These are phyloP conservation scores for Hirudinaria manillensis DNA, from an alignment of 2,888 invertebrate species.

Conservation along the genomic window DNA sequence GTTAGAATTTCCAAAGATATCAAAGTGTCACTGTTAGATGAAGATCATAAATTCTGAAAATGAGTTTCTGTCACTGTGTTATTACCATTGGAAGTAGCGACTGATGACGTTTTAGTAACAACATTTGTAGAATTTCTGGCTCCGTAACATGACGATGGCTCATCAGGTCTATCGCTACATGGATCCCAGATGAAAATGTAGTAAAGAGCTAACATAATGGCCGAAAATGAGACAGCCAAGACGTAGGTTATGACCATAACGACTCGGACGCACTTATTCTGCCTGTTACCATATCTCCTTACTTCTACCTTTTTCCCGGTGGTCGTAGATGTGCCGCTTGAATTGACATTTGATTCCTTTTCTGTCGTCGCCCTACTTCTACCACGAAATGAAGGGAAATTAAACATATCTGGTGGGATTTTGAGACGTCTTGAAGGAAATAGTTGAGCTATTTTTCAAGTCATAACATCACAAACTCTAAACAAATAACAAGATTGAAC, in stretches of 20 bases:
- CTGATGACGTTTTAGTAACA: neutral
- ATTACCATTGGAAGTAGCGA: neutral
- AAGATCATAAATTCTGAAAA: constrained; percentile 4
- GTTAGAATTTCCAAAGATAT: too few species aligned
- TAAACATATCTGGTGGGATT: neutral
- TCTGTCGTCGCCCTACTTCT: neutral
- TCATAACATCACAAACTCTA: too few species aligned
- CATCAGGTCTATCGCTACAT: constrained; percentile 1
- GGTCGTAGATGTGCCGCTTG: neutral
- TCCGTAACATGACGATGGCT: neutral
- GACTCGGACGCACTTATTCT: constrained; percentile 16
- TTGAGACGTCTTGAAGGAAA: too few species aligned
- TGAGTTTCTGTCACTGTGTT: neutral
- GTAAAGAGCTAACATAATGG: constrained; percentile 17
- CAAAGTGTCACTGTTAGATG: too few species aligned
- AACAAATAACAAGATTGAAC: too few species aligned
- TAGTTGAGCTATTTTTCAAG: too few species aligned
- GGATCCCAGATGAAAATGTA: constrained; percentile 23
- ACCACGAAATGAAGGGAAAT: constrained; percentile 8
- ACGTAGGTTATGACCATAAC: constrained; percentile 11
- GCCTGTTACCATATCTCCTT: constrained; percentile 7
- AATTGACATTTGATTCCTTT: neutral
- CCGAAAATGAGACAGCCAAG: constrained; percentile 15
- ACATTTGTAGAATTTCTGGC: neutral
- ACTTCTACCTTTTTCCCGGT: constrained; percentile 15